These are phyloP conservation scores for Sthenelais limicola DNA, from an alignment of 2,888 invertebrate genomes.

Conservation along the genomic window DNA sequence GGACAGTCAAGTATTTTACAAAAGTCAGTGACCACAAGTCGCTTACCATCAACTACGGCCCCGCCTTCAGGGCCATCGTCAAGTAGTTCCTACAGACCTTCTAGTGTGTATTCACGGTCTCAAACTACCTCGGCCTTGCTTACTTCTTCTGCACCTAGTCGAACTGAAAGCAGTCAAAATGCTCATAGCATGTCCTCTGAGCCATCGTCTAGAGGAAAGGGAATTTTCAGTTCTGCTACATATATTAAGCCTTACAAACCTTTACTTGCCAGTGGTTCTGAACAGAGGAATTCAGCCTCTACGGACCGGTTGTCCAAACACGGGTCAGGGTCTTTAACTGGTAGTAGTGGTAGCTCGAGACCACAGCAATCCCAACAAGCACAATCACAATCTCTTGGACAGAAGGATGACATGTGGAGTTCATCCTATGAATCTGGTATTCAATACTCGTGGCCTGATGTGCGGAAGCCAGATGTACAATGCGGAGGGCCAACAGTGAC, in stretches of 20 bases:
- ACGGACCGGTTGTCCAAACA: constrained; percentile 7
- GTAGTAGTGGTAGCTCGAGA: background rate
- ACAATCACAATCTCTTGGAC: background rate
- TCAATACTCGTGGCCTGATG: constrained; percentile 29
- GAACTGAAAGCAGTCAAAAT: background rate
- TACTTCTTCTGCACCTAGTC: background rate
- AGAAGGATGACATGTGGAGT: background rate
- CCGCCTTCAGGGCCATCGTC: constrained; percentile 16
- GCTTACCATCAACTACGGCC: too few relatives aligned
- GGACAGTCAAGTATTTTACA: constrained; percentile 3
- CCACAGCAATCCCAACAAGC: background rate
- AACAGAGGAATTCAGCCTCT: constrained; percentile 17
- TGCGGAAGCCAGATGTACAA: constrained; percentile 5
- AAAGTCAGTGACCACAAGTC: constrained; percentile 25
- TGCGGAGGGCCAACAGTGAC: constrained; percentile 28
- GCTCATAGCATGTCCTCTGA: background rate
- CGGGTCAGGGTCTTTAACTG: background rate
- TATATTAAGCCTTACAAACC: constrained; percentile 39
- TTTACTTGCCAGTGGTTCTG: constrained; percentile 25
- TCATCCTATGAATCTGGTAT: constrained; percentile 14
- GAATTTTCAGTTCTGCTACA: constrained; percentile 16
- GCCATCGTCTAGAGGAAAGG: too few relatives aligned
- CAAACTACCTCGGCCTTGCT: constrained; percentile 16
- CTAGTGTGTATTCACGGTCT: background rate
- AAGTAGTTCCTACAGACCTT: too few relatives aligned